A percentile compares a stretch with the other conserved stretches of the same genome.
These are phyloP conservation scores for Alouatta palliata DNA, from an alignment of 2,113 vertebrate genomes.

Conservation along the genomic window DNA sequence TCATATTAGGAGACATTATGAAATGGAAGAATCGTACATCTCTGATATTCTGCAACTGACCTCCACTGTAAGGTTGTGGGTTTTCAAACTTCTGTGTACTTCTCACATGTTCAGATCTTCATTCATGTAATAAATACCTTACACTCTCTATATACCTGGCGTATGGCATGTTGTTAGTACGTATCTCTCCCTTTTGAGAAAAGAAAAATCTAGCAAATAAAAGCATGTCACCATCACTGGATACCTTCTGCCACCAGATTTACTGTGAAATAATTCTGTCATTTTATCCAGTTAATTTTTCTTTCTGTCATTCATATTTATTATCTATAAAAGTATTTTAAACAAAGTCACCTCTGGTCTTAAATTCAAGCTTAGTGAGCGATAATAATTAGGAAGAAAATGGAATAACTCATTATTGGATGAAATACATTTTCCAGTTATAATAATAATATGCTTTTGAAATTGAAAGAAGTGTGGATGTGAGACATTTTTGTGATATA, in stretches of 20 bases:
- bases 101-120: background rate
- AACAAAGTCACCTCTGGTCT: background rate
- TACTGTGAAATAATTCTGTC: background rate
- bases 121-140: background rate
- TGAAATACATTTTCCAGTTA: background rate
- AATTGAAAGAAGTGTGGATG: background rate
- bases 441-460: background rate
- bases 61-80: background rate
- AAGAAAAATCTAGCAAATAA: background rate
- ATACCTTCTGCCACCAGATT: background rate
- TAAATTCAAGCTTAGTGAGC: background rate
- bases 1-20: background rate
- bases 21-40: background rate
- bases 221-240: background rate
- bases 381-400: background rate
- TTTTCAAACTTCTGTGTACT: background rate
- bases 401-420: background rate
- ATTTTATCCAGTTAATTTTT: background rate
- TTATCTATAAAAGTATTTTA: background rate
- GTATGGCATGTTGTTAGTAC: background rate
- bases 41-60: background rate
- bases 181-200: background rate
- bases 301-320: background rate
- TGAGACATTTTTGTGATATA: background rate
- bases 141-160: background rate